phyloP scores from a whole-genome alignment of 2,797 vertebrate genomes.

The Sebastes oblongus region DNA sequence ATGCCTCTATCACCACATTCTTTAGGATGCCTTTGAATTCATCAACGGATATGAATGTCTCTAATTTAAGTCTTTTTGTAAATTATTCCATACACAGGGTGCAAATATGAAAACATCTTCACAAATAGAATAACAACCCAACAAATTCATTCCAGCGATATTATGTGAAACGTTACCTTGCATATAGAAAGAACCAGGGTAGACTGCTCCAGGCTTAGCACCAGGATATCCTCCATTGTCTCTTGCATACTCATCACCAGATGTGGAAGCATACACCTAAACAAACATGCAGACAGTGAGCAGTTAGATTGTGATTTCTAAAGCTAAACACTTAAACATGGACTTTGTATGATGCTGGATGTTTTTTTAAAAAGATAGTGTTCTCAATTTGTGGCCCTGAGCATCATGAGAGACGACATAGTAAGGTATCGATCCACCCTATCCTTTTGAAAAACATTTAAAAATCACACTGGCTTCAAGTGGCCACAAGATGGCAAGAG shows the following conservation, averaged over 20 bases:
- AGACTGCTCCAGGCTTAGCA: slow-evolving; percentile 89
- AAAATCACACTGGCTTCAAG: slow-evolving; percentile 32
- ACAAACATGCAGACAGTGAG: slow-evolving; percentile 32
- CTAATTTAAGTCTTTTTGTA: too few species aligned
- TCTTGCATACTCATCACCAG: slow-evolving; percentile 93
- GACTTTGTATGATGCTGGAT: background rate
- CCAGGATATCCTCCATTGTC: slow-evolving; percentile 88
- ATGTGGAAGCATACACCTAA: slow-evolving; percentile 95
- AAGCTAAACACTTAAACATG: background rate
- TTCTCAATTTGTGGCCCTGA: background rate
- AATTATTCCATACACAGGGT: background rate
- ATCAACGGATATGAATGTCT: too few species aligned
- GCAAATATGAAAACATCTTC: slow-evolving; percentile 19
- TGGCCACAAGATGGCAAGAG: slow-evolving; percentile 79
- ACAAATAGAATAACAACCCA: background rate
- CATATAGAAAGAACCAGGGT: slow-evolving; percentile 95
- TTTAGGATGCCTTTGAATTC: too few species aligned
- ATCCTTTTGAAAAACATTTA: background rate
- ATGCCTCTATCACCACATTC: too few species aligned
- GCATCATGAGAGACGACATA: background rate
- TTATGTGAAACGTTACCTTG: slow-evolving; percentile 81
- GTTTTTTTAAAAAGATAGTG: too few species aligned
- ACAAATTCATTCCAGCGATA: background rate
- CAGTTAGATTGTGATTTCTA: background rate
- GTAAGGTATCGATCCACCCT: background rate